phyloP scores from a whole-genome alignment of 2,888 invertebrate genomes.

The Tachina lurida region DNA sequence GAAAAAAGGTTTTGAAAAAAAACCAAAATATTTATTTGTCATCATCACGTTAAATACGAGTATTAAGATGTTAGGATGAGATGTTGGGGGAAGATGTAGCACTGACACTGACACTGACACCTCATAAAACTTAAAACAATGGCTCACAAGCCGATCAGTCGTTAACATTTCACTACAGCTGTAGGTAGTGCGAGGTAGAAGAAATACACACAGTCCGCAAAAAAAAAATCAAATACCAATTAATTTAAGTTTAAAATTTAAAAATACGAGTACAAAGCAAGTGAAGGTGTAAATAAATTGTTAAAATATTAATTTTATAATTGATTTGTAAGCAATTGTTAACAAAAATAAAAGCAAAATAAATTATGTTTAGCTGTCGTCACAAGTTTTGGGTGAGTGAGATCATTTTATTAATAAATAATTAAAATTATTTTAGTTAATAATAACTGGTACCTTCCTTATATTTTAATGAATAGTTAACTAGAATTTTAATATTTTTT shows the following conservation, averaged over 20 bases:
- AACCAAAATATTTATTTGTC: constrained; percentile 64
- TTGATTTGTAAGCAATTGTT: constrained; percentile 1
- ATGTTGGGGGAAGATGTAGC: constrained; percentile 12
- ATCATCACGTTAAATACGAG: constrained; percentile 69
- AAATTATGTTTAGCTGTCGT: constrained; percentile 71
- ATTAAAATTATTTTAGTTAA: neutral
- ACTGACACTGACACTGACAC: constrained; percentile 15
- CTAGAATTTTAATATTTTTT: neutral
- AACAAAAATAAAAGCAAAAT: constrained; percentile 1
- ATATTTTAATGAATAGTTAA: neutral
- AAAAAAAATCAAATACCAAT: constrained; percentile 15
- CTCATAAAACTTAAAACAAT: constrained; percentile 77
- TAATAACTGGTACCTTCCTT: too few species aligned
- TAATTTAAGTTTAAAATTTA: constrained; percentile 65
- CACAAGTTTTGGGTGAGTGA: constrained; percentile 70
- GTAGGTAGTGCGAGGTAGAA: constrained; percentile 68
- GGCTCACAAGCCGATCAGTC: constrained; percentile 76
- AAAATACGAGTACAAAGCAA: constrained; percentile 10
- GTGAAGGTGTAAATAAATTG: constrained; percentile 55
- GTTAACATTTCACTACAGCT: constrained; percentile 75
- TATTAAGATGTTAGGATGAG: constrained; percentile 24
- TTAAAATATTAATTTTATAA: neutral
- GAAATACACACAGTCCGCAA: neutral
- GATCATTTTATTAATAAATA: constrained; percentile 25
- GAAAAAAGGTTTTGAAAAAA: constrained; percentile 16